Evolutionary conservation across 2,888 invertebrate genomes (phyloP).

Genomic region (Ophioninae sp.): DNA sequence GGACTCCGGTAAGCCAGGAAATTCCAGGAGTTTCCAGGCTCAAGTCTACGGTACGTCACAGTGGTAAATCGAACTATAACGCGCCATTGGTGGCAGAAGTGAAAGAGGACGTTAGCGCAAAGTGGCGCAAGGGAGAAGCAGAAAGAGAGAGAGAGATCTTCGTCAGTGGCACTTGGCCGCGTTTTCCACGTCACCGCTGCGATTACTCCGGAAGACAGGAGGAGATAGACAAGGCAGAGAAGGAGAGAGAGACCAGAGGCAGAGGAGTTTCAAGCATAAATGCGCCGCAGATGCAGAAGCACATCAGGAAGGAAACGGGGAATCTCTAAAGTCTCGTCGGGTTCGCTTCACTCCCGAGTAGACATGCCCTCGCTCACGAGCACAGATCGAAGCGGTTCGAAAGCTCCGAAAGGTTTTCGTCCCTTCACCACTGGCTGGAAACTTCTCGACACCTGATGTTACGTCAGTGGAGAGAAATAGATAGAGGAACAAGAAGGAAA

Average conservation of each 20-base stretch:
- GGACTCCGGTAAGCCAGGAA: background rate
- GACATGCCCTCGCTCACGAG: background rate
- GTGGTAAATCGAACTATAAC: constrained; percentile 33
- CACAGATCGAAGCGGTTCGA: constrained; percentile 49
- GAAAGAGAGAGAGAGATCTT: constrained; percentile 34
- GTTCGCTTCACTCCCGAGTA: constrained; percentile 26
- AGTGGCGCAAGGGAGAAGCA: constrained; percentile 9
- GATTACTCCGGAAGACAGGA: constrained; percentile 50
- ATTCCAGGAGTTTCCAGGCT: constrained; percentile 35
- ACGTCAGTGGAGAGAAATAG: constrained; percentile 61
- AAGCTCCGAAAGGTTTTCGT: constrained; percentile 65
- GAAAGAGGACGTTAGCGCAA: constrained; percentile 27
- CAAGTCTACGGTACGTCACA: constrained; percentile 20
- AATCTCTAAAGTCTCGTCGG: constrained; percentile 62
- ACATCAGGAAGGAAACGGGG: constrained; percentile 47
- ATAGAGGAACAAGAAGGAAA: background rate
- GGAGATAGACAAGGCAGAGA: constrained; percentile 34
- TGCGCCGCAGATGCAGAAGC: constrained; percentile 39
- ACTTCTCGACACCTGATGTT: constrained; percentile 71
- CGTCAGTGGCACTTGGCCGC: constrained; percentile 60
- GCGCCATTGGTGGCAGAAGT: constrained; percentile 17
- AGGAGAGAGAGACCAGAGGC: constrained; percentile 17
- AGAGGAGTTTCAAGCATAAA: constrained; percentile 36
- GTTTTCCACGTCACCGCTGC: constrained; percentile 60
- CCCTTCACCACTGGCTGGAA: constrained; percentile 56